A percentile compares a stretch with the other conserved stretches of the same genome.
Evolutionary conservation across 1,140 invertebrate species (phyloP).

Genomic region (Neuroterus valhalla): DNA sequence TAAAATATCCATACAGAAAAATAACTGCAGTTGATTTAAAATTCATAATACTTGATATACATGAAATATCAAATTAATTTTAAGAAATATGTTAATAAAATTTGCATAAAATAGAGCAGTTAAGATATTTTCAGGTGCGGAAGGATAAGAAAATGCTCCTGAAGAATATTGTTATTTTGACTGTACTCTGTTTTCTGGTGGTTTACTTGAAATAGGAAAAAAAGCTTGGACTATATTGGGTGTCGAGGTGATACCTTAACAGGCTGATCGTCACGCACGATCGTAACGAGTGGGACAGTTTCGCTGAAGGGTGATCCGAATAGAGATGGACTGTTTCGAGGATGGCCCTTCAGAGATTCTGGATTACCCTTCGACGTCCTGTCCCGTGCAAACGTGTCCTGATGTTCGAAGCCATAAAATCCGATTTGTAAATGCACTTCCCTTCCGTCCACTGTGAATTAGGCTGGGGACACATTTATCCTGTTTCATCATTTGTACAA

Average conservation of each 20-base stretch:
- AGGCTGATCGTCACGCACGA: slow-evolving; percentile 27
- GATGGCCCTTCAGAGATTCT: slow-evolving; percentile 28
- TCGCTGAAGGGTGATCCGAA: slow-evolving; percentile 26
- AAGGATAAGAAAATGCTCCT: not conserved
- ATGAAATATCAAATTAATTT: too few species aligned
- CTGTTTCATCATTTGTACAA: too few species aligned
- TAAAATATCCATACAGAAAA: too few species aligned
- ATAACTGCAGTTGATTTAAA: too few species aligned
- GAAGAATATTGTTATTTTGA: not conserved
- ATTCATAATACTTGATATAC: too few species aligned
- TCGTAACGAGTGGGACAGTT: slow-evolving; percentile 28
- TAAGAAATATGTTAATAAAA: too few species aligned
- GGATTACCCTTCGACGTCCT: slow-evolving; percentile 7
- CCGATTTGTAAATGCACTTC: slow-evolving; percentile 43
- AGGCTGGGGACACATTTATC: too few species aligned
- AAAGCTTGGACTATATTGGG: slow-evolving; percentile 23
- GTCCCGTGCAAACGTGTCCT: slow-evolving; percentile 24
- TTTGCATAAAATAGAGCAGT: too few species aligned
- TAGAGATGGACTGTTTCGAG: slow-evolving; percentile 24
- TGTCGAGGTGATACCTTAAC: slow-evolving; percentile 25
- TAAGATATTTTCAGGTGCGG: too few species aligned
- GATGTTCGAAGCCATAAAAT: slow-evolving; percentile 44
- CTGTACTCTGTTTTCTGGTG: not conserved
- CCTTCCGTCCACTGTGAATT: not conserved
- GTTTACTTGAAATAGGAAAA: not conserved